Percentiles rank a stretch among this genome's conserved stretches.
Conservation (phyloP, 1,140 invertebrate genomes). For the Bombus confusus region DNA sequence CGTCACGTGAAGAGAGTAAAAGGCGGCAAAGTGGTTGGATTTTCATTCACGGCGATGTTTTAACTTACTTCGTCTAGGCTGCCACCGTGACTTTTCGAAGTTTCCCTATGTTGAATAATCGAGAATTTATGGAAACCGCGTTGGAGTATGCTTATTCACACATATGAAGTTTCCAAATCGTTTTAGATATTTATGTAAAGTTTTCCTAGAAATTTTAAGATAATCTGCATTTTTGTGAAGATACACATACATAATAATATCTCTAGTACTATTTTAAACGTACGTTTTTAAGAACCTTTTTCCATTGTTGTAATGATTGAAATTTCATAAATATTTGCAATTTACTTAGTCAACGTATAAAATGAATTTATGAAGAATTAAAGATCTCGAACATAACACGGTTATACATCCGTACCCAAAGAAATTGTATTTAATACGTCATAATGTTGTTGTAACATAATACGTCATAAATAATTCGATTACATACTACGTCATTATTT, state of each 20-base stretch:
- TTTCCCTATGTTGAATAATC: neutral
- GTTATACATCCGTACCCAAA: neutral
- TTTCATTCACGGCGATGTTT: neutral
- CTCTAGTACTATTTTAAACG: neutral
- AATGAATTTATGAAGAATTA: neutral
- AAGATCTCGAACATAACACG: neutral
- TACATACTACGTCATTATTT: neutral
- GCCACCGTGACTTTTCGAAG: neutral
- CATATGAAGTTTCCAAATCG: neutral
- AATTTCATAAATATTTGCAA: neutral
- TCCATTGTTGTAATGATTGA: neutral
- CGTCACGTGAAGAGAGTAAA: constrained; percentile 18
- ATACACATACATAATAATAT: neutral
- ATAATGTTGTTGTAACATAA: neutral
- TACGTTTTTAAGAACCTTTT: too few species aligned
- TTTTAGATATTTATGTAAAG: neutral
- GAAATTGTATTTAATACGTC: neutral
- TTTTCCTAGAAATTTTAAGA: too few species aligned
- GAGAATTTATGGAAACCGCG: too few species aligned
- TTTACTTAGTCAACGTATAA: neutral
- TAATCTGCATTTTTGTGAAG: too few species aligned
- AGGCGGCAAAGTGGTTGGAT: neutral
- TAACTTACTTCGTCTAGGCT: neutral
- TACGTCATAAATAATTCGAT: neutral
- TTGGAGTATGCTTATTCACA: neutral